These are phyloP conservation scores for Hippotragus niger DNA, from an alignment of 2,113 vertebrate genomes.

Conservation along the genomic window DNA sequence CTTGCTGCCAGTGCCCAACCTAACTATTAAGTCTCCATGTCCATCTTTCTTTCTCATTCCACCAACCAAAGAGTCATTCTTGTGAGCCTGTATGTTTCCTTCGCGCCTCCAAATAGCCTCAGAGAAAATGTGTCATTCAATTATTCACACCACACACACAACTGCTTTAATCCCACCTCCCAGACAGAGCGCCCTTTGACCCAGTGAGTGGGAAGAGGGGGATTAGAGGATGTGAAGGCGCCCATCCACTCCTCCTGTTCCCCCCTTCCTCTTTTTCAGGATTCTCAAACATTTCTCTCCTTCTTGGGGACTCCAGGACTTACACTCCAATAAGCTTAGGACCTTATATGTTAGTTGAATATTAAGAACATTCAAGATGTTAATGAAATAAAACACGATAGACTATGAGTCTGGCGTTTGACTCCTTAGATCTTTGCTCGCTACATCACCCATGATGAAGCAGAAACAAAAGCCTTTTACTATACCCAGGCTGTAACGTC, in stretches of 20 bases:
- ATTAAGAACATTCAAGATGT: conserved; percentile 23
- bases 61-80: neutral
- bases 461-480: conserved; percentile 57
- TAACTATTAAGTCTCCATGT: neutral
- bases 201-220: neutral
- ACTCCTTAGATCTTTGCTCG: conserved; percentile 18
- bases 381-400: neutral
- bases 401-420: conserved; percentile 25
- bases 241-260: no score
- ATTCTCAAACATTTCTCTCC: neutral
- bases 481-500: conserved; percentile 53
- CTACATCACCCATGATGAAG: neutral
- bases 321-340: neutral
- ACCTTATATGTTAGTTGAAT: conserved; percentile 13
- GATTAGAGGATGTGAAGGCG: rapidly evolving
- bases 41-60: neutral
- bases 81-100: neutral
- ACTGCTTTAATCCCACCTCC: neutral
- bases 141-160: neutral
- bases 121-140: neutral
- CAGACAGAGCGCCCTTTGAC: neutral
- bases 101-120: neutral
- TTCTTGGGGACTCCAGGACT: neutral
- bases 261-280: neutral
- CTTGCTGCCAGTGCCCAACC: neutral